Evolutionary conservation across 2,113 vertebrate genomes (phyloP).

Genomic region (Mola mola): DNA sequence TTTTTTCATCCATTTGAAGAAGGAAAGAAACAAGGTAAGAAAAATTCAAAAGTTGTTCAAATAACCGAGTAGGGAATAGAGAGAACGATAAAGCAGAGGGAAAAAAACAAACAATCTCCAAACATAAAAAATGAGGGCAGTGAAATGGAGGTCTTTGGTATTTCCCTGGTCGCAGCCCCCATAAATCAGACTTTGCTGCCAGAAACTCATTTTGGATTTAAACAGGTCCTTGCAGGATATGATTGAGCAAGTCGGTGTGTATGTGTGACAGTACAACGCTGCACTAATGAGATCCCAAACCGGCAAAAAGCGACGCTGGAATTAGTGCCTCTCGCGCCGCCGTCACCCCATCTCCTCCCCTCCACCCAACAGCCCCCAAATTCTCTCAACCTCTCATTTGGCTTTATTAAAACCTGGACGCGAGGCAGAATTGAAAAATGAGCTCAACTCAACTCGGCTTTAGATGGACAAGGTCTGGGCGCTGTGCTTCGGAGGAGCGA

Average conservation of each 20-base stretch:
- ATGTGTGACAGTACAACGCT: conserved; percentile 75
- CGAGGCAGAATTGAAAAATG: conserved; percentile 72
- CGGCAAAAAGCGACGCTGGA: conserved; percentile 52
- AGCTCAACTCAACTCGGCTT: conserved; percentile 69
- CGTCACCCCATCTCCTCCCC: conserved; percentile 10
- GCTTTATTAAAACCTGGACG: conserved; percentile 80
- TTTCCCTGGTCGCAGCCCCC: conserved; percentile 71
- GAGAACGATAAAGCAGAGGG: background rate
- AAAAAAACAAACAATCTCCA: conserved; percentile 71
- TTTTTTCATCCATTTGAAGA: background rate
- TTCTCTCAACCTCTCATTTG: conserved; percentile 55
- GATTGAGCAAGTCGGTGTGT: conserved; percentile 76
- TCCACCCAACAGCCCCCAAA: conserved; percentile 49
- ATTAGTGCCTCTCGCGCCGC: conserved; percentile 65
- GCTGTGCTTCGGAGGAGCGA: conserved; percentile 36
- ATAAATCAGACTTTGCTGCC: conserved; percentile 68
- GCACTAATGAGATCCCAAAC: conserved; percentile 77
- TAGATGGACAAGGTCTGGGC: conserved; percentile 45
- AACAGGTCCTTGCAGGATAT: conserved; percentile 68
- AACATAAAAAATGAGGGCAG: conserved; percentile 75
- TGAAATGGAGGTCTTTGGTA: conserved; percentile 74
- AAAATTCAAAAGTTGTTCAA: background rate
- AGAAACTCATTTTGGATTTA: conserved; percentile 79
- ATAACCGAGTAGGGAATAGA: conserved; percentile 31
- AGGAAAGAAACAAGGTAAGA: background rate